Evolutionary conservation across 2,888 invertebrate genomes (phyloP).

Genomic region (Parelbella ahira): DNA sequence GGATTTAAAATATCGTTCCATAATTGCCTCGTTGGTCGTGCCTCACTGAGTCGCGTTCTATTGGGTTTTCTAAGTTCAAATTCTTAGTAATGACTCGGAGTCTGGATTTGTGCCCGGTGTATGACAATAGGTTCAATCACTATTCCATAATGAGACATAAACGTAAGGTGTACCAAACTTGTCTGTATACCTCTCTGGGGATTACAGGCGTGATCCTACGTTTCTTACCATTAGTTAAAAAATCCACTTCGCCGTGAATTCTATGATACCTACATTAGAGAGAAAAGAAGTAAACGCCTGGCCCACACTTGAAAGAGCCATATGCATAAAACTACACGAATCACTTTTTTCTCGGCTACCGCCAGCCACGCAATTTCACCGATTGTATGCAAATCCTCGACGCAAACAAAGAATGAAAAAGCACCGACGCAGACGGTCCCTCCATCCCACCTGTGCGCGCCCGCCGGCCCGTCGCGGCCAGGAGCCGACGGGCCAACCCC

Average conservation of each 20-base stretch:
- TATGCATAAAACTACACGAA: slow-evolving; percentile 62
- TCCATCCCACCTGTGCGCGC: slow-evolving; percentile 45
- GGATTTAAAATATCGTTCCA: no score
- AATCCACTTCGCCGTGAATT: slow-evolving; percentile 21
- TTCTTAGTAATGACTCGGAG: no score
- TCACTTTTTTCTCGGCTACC: slow-evolving; percentile 56
- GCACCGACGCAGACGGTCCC: slow-evolving; percentile 63
- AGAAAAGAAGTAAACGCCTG: slow-evolving; percentile 41
- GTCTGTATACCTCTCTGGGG: no score
- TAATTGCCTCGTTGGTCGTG: no score
- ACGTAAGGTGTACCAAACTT: no score
- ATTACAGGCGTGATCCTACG: no score
- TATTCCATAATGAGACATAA: no score
- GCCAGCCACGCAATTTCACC: slow-evolving; percentile 71
- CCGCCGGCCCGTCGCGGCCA: slow-evolving; percentile 51
- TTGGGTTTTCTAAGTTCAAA: no score
- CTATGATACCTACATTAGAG: slow-evolving; percentile 35
- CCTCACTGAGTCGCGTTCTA: no score
- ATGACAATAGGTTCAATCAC: no score
- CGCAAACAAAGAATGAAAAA: slow-evolving; percentile 76
- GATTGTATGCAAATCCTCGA: slow-evolving; percentile 76
- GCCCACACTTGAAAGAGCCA: slow-evolving; percentile 45
- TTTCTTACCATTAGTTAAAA: no score
- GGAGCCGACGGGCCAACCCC: slow-evolving; percentile 41
- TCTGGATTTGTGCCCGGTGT: no score